phyloP scores from a whole-genome alignment of 1,140 invertebrate genomes.

The Copidosoma floridanum region DNA sequence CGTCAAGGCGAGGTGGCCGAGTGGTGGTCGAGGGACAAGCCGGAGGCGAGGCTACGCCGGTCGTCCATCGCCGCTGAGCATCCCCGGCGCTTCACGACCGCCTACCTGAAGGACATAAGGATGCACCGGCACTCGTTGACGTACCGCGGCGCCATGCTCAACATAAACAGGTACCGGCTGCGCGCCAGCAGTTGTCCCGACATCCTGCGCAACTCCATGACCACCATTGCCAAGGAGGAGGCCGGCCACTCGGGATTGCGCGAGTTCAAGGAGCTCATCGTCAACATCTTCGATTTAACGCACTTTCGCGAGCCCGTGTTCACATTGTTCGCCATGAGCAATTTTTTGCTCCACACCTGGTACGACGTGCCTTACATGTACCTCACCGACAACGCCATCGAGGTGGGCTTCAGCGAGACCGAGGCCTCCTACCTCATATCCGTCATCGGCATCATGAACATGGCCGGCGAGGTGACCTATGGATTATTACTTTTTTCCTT shows the following conservation, averaged over 20 bases:
- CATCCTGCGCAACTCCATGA: conserved; percentile 84
- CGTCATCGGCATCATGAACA: conserved; percentile 82
- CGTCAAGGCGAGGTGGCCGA: conserved; percentile 35
- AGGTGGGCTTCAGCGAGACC: conserved; percentile 70
- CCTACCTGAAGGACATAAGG: conserved; percentile 68
- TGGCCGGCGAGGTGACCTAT: conserved; percentile 79
- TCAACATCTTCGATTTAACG: conserved; percentile 77
- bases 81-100: conserved; percentile 58
- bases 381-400: conserved; percentile 73
- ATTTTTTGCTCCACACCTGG: conserved; percentile 84
- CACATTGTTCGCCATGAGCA: conserved; percentile 78
- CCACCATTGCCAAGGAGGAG: conserved; percentile 79
- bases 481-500: too few species aligned
- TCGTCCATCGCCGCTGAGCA: conserved; percentile 50
- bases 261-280: conserved; percentile 74
- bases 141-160: conserved; percentile 82
- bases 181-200: conserved; percentile 84
- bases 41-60: conserved; percentile 46
- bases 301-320: conserved; percentile 74
- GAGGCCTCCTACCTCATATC: conserved; percentile 79
- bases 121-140: conserved; percentile 75
- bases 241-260: conserved; percentile 72
- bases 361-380: conserved; percentile 88
- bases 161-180: conserved; percentile 77
- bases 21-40: conserved; percentile 57